A percentile compares a stretch with the other conserved stretches of the same genome.
Conservation (phyloP, 2,797 vertebrate species). For the Poeciliopsis presidionis region DNA sequence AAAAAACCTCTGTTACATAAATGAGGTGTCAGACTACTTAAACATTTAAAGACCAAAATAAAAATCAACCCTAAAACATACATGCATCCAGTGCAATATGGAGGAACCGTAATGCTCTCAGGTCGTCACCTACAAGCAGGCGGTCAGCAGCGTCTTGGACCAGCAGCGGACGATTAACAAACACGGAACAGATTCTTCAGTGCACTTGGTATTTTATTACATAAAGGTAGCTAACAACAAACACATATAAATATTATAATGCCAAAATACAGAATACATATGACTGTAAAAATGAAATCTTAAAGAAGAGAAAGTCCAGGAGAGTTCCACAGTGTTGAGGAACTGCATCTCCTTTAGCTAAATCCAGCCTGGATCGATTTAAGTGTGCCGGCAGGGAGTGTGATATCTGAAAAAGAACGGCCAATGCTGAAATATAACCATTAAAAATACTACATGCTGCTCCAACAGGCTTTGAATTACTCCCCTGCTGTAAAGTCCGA, state of each 20-base stretch:
- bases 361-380: not conserved
- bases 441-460: slow-evolving; percentile 36
- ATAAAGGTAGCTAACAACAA: slow-evolving; percentile 45
- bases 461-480: slow-evolving; percentile 62
- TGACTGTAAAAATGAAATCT: slow-evolving; percentile 12
- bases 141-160: not conserved
- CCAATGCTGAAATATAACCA: slow-evolving; percentile 44
- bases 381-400: not conserved
- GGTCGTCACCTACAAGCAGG: not conserved
- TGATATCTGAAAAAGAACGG: slow-evolving; percentile 15
- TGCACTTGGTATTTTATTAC: slow-evolving; percentile 60
- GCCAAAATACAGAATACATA: slow-evolving; percentile 54
- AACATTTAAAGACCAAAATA: not conserved
- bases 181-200: slow-evolving; percentile 52
- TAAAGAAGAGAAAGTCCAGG: slow-evolving; percentile 1
- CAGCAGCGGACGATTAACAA: slow-evolving; percentile 16
- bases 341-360: not conserved
- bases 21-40: not conserved
- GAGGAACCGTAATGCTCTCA: not conserved
- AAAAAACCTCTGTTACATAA: not conserved
- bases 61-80: not conserved
- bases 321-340: slow-evolving; percentile 14
- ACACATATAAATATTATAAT: slow-evolving; percentile 66
- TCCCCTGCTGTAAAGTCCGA: slow-evolving; percentile 29
- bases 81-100: not conserved